A percentile compares a stretch with the other conserved stretches of the same genome.
phyloP scores from a whole-genome alignment of 2,797 vertebrate species.

The Agapornis canus region DNA sequence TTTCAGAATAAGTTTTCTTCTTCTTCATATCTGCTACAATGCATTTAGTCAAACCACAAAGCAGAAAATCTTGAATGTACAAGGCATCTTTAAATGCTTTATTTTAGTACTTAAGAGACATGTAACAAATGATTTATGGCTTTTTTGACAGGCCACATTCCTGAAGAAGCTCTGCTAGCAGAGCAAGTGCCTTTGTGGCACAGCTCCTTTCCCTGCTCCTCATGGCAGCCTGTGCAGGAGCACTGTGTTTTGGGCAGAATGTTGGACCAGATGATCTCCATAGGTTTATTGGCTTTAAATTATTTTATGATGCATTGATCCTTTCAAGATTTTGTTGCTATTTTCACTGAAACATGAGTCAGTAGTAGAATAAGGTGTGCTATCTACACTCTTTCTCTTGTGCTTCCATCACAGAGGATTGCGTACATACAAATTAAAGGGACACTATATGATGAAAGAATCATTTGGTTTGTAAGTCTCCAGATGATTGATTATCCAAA shows the following conservation, averaged over 20 bases:
- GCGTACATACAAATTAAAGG: not conserved
- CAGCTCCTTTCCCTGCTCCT: not conserved
- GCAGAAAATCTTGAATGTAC: not conserved
- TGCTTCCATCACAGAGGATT: not conserved
- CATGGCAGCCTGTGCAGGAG: accelerated
- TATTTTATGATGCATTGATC: not conserved
- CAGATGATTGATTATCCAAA: not conserved
- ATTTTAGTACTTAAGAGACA: not conserved
- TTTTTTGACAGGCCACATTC: not conserved
- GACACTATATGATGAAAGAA: not conserved
- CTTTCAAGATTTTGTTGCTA: not conserved
- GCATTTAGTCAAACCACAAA: not conserved
- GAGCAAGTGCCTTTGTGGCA: not conserved
- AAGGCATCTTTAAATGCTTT: not conserved
- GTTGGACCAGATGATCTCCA: not conserved
- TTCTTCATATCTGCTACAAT: not conserved
- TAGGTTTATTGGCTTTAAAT: not conserved
- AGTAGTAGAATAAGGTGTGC: not conserved
- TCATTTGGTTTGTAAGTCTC: not conserved
- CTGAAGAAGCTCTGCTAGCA: not conserved
- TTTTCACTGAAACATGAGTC: not conserved
- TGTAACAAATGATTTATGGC: not conserved
- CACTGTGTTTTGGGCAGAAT: not conserved
- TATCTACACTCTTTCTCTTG: not conserved
- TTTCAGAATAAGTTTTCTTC: not conserved